These are phyloP conservation scores for Casuarius casuarius DNA, from an alignment of 2,113 vertebrate genomes.

Conservation along the genomic window DNA sequence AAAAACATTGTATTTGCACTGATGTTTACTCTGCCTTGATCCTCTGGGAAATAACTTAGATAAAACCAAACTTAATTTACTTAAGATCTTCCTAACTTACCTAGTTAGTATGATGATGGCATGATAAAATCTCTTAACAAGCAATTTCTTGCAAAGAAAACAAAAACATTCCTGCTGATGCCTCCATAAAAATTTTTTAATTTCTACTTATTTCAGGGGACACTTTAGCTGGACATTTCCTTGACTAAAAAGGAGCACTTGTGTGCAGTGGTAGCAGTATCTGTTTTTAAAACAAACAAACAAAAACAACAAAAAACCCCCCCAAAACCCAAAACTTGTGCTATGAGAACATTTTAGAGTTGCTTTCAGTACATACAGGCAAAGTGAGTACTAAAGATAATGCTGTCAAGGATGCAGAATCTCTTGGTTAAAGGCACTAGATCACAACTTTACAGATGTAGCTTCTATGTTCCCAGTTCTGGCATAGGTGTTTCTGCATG, in stretches of 20 bases:
- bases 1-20: accelerated
- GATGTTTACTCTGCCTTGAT: not conserved
- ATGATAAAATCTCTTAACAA: not conserved
- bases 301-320: no score
- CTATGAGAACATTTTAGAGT: not conserved
- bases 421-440: not conserved
- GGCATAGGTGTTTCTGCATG: not conserved
- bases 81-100: not conserved
- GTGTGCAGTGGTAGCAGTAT: not conserved
- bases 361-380: not conserved
- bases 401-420: not conserved
- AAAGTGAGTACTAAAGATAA: accelerated
- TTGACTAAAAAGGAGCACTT: not conserved
- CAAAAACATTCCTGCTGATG: not conserved
- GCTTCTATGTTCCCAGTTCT: not conserved
- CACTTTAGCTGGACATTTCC: accelerated
- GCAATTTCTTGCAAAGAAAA: not conserved
- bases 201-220: not conserved
- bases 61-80: no score
- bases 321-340: no score
- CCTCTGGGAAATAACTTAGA: not conserved
- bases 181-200: accelerated
- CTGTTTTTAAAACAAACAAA: no score
- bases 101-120: not conserved
- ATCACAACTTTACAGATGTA: no score